Conservation (phyloP, 2,888 invertebrate species). For the Pegoplata infirma region DNA sequence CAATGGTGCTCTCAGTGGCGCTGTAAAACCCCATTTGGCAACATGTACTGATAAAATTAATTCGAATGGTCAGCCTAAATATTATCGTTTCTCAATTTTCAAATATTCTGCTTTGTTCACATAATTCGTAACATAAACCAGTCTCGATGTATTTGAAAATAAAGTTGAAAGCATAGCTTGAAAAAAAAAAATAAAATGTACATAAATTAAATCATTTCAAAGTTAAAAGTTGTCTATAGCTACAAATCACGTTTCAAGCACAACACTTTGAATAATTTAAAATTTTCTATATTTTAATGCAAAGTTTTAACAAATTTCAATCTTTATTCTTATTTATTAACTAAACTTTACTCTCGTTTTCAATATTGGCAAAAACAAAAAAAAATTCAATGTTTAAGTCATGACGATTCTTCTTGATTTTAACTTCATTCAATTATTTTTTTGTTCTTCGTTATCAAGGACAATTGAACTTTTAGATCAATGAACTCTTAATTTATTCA, state of each 20-base stretch:
- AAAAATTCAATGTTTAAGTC: no score
- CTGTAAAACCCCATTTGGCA: no score
- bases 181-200: no score
- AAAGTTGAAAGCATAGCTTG: background rate
- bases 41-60: no score
- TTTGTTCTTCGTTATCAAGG: slow-evolving; percentile 18
- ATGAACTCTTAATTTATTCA: slow-evolving; percentile 25
- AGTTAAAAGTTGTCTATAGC: background rate
- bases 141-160: background rate
- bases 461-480: slow-evolving; percentile 31
- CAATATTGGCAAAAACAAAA: background rate
- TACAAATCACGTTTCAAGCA: slow-evolving; percentile 19
- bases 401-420: background rate
- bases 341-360: background rate
- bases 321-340: background rate
- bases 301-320: background rate
- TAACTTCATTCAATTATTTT: background rate
- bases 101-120: no score
- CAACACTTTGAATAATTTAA: slow-evolving; percentile 18
- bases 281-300: background rate
- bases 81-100: no score
- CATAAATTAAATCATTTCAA: background rate
- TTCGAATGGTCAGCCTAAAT: no score
- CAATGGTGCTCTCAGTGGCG: no score
- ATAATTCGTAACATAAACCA: background rate